A percentile compares a stretch with the other conserved stretches of the same genome.
phyloP scores from a whole-genome alignment of 2,888 invertebrate species.

The Orthosia gracilis region DNA sequence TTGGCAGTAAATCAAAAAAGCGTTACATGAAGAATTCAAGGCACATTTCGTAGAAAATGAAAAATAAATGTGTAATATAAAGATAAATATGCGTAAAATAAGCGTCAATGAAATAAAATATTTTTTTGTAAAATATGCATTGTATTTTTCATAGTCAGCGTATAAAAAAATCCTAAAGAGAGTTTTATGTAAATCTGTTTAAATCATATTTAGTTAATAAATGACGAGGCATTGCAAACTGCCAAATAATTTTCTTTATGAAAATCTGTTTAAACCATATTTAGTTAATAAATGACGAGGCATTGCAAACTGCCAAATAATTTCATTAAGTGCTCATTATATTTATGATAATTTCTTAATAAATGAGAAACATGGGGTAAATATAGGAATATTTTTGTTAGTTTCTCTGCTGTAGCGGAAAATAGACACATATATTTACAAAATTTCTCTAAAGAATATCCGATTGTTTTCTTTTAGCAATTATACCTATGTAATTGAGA shows the following conservation, averaged over 20 bases:
- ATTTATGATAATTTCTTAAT: no score
- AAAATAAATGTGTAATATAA: slow-evolving; percentile 17
- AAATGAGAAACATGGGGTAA: no score
- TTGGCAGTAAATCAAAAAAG: slow-evolving; percentile 50
- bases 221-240: background rate
- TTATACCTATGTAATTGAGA: background rate
- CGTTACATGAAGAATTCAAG: slow-evolving; percentile 31
- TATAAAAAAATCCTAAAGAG: no score
- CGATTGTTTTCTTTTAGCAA: background rate
- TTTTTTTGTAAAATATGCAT: slow-evolving; percentile 13
- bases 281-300: background rate
- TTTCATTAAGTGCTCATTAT: no score
- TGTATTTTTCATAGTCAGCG: background rate
- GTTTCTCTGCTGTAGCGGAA: no score
- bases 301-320: background rate
- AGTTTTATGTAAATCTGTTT: no score
- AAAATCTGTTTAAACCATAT: background rate
- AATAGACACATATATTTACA: no score
- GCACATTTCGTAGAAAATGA: slow-evolving; percentile 31
- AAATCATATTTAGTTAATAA: slow-evolving; percentile 12
- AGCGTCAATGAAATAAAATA: slow-evolving; percentile 4
- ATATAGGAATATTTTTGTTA: no score
- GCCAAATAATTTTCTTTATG: background rate
- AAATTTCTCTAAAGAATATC: no score
- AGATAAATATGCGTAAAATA: slow-evolving; percentile 14